Base-by-base conservation (phyloP, 1,140 invertebrate genomes). In the Drosophila tsacasi region DNA sequence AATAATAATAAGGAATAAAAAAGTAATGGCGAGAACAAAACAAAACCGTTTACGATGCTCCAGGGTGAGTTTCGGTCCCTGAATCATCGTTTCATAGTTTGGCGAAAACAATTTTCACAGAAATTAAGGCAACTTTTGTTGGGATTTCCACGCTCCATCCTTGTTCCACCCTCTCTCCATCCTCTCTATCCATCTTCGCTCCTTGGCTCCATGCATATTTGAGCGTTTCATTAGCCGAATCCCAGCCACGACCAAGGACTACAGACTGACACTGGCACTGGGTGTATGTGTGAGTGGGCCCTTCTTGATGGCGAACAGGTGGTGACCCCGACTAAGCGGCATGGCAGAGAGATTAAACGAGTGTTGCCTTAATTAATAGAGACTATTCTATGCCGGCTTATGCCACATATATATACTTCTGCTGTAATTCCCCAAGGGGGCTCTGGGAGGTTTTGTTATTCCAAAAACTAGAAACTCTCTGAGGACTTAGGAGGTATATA, bases 81-180 rank as follows among this genome's bases (percentile, higher is more conserved):
- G 19, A 79, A 72, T 72, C 42, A 52, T 58, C 25, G 39, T 72
- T 72, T 71, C 58, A 72, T 79, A 72, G 75, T 79, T 64, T 78
- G 55, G 62, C 27, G 47, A 23, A 79, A 65, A 62, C 39, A 49
- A 79, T 79, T 79, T 74, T 60, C 58, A 54, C 57, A 57, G 37
- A 74, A 68, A 79, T 79, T 65, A 79, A 47, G 76, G 37, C 46
- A 72, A 68, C 54, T 44, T 61, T 17, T 65, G 32, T 35, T 44
- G 55, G 27, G 55, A 42, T 30, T 65, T 32, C n/a, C 21, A n/a
- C 32, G 13, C 46, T 30, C 27, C 27, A 25, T 25, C 25, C 25
- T 25, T 25, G 25, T n/a, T n/a, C n/a, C n/a, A n/a, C n/a, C n/a
- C 25, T 25, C 25, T 4, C 27, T 27, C 27, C 12, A 4, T 19